Percentiles rank a stretch among this genome's conserved stretches.
Conservation (phyloP, 2,113 vertebrate species). For the Echinops telfairi region DNA sequence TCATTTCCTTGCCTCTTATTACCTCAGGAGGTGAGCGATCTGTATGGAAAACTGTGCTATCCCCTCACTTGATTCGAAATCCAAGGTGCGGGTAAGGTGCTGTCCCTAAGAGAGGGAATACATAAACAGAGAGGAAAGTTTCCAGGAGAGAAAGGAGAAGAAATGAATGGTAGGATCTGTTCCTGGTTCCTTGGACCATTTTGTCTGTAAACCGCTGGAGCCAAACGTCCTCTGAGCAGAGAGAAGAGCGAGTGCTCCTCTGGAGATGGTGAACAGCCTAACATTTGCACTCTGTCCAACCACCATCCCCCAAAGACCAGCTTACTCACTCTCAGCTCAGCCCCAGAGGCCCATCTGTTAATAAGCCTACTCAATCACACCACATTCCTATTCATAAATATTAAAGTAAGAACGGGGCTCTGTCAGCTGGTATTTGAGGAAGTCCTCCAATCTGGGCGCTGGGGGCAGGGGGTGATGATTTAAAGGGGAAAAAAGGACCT, state of each 20-base stretch:
- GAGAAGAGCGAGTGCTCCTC: not conserved
- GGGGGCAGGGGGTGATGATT: no score
- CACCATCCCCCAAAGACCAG: not conserved
- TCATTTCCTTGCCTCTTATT: not conserved
- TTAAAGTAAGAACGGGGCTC: not conserved
- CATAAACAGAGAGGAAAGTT: not conserved
- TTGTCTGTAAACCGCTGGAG: not conserved
- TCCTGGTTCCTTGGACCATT: not conserved
- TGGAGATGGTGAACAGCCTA: not conserved
- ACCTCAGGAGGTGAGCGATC: not conserved
- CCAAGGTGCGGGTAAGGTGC: not conserved
- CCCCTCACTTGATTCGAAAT: not conserved
- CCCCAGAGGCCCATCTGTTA: not conserved
- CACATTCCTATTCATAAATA: not conserved
- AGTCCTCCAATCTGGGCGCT: not conserved
- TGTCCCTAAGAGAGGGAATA: not conserved
- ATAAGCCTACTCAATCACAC: not conserved
- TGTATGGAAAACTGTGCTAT: not conserved
- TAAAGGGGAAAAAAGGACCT: not conserved
- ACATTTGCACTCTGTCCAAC: not conserved
- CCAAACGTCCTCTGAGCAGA: not conserved
- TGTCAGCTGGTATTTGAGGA: slow-evolving; percentile 20
- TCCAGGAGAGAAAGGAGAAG: not conserved
- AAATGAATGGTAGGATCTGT: not conserved
- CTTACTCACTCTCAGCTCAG: not conserved